Evolutionary conservation across 2,797 vertebrate species (phyloP), one percentile per base, ranked within the genome.

Genomic region (Micropoecilia bifurca): DNA sequence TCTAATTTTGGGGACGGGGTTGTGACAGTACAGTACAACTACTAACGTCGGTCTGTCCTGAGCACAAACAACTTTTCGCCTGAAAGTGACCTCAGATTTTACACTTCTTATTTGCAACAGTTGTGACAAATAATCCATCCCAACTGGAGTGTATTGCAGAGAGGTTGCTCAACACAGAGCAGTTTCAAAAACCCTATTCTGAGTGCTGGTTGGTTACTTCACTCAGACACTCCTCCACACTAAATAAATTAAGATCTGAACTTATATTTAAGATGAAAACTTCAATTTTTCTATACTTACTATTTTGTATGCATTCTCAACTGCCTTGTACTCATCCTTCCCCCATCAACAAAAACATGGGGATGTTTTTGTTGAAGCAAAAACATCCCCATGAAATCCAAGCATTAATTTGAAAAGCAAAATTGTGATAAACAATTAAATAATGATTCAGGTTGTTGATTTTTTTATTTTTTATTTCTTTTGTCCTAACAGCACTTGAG

Each of bases 401-500:
- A 57, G 4, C 1, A 57, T 28, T 57, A 57, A 57, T 57, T 57
- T 57, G 55, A 28, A 57, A 57, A 28, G 55, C n/a, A 57, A 28
- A 57, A 57, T 12, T 28, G 55, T 12, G 10, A 57, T 57, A 28
- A 57, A 57, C 10, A 28, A 57, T 57, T 57, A 57, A 57, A 57
- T 57, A 57, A 28, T 5, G n/a, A 57, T 10, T 57, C 25, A 13
- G 55, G 10, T 5, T 55, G 20, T 50, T 50, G 48, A 50, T n/a
- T 55, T n/a, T 55, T n/a, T 3, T 25, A 18, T 22, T 50, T 2
- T 59, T 30, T 28, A 6, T 22, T 25, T 25, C 25, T 25, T 39
- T 22, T 7, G 39, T 69, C 39, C 22, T 45, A 3, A 69, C 16
- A 94, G 84, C 57, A 43, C 89, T 81, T n/a, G 85, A 93, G 68